Evolutionary conservation across 2,113 vertebrate genomes (phyloP).

Genomic region (Pollachius pollachius): DNA sequence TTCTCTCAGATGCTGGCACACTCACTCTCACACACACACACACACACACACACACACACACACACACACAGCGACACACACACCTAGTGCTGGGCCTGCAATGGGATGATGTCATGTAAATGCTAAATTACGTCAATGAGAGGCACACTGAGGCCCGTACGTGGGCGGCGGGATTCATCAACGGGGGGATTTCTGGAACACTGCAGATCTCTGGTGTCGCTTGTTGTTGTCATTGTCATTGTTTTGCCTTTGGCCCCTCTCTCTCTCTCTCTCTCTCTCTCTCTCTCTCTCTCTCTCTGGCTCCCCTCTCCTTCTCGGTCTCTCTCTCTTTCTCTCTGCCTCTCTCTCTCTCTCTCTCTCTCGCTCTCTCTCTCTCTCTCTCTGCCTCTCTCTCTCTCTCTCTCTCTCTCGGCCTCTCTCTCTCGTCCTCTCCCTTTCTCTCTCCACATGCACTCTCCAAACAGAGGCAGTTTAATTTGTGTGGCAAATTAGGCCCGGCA

Average conservation of each 20-base stretch:
- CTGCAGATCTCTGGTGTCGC: slow-evolving; percentile 17
- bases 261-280: not conserved
- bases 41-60: not conserved
- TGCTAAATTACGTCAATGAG: too few relatives aligned
- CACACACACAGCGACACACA: not conserved
- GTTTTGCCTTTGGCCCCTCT: slow-evolving; percentile 33
- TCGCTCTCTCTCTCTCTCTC: not conserved
- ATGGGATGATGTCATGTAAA: not conserved
- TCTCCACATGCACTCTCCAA: slow-evolving; percentile 22
- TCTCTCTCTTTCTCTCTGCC: not conserved
- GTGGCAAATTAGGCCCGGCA: slow-evolving; percentile 66
- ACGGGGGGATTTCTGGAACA: too few relatives aligned
- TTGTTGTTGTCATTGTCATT: slow-evolving; percentile 27
- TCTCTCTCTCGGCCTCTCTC: slow-evolving; percentile 12
- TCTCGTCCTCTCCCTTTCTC: slow-evolving; percentile 44
- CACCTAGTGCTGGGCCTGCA: not conserved
- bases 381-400: slow-evolving; percentile 6
- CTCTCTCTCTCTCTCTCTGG: not conserved
- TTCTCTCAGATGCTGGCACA: not conserved
- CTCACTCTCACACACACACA: not conserved
- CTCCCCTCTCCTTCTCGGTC: not conserved
- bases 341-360: slow-evolving; percentile 17
- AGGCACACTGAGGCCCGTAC: too few relatives aligned
- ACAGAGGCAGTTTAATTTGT: slow-evolving; percentile 63
- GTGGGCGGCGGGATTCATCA: too few relatives aligned